Evolutionary conservation across 2,888 invertebrate species (phyloP).

Genomic region (Leucania comma): DNA sequence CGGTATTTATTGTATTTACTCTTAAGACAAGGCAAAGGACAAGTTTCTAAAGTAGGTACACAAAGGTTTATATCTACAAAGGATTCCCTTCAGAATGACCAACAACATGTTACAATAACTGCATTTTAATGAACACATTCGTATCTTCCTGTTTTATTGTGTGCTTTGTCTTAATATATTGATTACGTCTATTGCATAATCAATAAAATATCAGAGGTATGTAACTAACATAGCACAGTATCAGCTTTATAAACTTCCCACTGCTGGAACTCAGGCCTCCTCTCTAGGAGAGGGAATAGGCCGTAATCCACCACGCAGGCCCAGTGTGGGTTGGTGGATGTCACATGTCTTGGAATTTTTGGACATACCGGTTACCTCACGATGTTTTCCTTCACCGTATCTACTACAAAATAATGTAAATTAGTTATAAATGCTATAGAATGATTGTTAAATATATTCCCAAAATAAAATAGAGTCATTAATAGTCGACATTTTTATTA

Average conservation of each 20-base stretch:
- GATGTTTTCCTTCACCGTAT: too few species aligned
- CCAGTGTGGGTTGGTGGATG: too few species aligned
- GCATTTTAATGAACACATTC: slow-evolving; percentile 50
- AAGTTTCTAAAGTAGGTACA: not conserved
- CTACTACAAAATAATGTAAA: slow-evolving; percentile 13
- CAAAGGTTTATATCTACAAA: slow-evolving; percentile 6
- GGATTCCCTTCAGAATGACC: slow-evolving; percentile 38
- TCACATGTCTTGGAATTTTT: too few species aligned
- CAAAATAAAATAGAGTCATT: slow-evolving; percentile 15
- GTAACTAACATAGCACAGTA: too few species aligned
- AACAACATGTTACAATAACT: slow-evolving; percentile 37
- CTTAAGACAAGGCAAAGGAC: slow-evolving; percentile 1
- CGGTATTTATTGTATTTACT: not conserved
- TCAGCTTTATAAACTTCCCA: too few species aligned
- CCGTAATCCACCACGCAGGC: too few species aligned
- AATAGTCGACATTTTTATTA: slow-evolving; percentile 21
- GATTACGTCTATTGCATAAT: slow-evolving; percentile 32
- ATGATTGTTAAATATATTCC: slow-evolving; percentile 7
- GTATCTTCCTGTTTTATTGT: slow-evolving; percentile 25
- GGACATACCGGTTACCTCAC: too few species aligned
- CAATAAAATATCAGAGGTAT: slow-evolving; percentile 11
- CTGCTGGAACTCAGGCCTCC: too few species aligned
- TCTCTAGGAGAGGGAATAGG: too few species aligned
- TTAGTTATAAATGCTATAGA: slow-evolving; percentile 12
- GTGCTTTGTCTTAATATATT: slow-evolving; percentile 37